Evolutionary conservation across 2,113 vertebrate species (phyloP).

Genomic region (Glareola pratincola): DNA sequence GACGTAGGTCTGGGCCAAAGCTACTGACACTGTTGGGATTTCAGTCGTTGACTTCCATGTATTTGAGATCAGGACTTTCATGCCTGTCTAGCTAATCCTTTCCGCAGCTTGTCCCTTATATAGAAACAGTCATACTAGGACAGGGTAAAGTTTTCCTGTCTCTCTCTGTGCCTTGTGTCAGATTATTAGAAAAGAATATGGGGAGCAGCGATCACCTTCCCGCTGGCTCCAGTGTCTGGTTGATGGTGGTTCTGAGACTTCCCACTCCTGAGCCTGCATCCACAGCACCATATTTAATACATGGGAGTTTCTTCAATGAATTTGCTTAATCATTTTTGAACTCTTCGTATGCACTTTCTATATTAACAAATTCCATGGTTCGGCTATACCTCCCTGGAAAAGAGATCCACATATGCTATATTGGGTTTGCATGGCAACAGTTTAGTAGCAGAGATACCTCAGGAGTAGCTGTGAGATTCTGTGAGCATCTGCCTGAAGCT

Average conservation of each 20-base stretch:
- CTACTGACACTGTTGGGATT: background rate
- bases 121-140: background rate
- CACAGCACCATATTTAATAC: background rate
- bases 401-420: background rate
- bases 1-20: background rate
- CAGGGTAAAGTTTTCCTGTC: background rate
- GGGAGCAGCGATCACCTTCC: background rate
- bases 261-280: background rate
- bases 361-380: background rate
- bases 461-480: background rate
- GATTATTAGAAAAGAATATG: background rate
- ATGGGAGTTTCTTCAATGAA: background rate
- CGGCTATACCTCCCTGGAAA: rapidly evolving
- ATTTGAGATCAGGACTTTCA: background rate
- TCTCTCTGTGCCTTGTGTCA: background rate
- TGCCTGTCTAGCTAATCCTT: background rate
- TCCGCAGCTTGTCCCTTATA: background rate
- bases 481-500: background rate
- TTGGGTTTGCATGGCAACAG: background rate
- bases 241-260: background rate
- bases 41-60: background rate
- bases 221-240: background rate
- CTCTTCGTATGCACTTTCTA: background rate
- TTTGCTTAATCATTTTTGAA: background rate
- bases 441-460: no score